Evolutionary conservation across 2,888 invertebrate species (phyloP).

Genomic region (Pachymerium ferrugineum): DNA sequence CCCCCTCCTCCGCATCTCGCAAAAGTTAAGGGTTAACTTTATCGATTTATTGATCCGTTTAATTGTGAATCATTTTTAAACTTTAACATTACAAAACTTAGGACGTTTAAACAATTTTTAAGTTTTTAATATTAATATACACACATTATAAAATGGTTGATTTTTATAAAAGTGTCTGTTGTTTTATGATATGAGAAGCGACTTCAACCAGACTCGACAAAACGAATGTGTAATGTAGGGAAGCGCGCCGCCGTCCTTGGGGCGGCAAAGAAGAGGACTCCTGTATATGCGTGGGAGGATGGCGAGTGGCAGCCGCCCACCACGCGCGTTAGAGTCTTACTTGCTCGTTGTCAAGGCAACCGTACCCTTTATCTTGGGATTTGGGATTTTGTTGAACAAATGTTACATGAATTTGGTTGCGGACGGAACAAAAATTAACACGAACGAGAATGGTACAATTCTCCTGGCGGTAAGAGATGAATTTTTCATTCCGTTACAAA

Average conservation of each 20-base stretch:
- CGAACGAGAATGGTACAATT: not conserved
- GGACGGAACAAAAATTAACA: not conserved
- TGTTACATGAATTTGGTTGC: not conserved
- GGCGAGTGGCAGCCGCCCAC: slow-evolving; percentile 15
- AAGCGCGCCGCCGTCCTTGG: slow-evolving; percentile 27
- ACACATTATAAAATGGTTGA: too few relatives aligned
- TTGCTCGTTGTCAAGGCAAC: slow-evolving; percentile 23
- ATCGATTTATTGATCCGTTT: not conserved
- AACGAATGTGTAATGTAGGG: not conserved
- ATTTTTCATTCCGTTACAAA: too few relatives aligned
- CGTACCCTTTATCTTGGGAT: not conserved
- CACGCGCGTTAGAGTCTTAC: slow-evolving; percentile 11
- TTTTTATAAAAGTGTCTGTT: too few relatives aligned
- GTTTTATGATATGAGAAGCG: too few relatives aligned
- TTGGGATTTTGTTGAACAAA: slow-evolving; percentile 1
- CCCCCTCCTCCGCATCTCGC: not conserved
- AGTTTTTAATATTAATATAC: too few relatives aligned
- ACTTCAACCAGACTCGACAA: not conserved
- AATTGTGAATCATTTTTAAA: too few relatives aligned
- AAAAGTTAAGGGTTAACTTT: not conserved
- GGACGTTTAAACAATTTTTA: too few relatives aligned
- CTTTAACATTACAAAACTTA: too few relatives aligned
- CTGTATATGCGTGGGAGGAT: slow-evolving; percentile 13
- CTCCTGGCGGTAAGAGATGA: not conserved
- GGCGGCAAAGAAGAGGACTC: slow-evolving; percentile 25